Conservation (phyloP, 1,140 invertebrate species). For the Plectus sambesii region DNA sequence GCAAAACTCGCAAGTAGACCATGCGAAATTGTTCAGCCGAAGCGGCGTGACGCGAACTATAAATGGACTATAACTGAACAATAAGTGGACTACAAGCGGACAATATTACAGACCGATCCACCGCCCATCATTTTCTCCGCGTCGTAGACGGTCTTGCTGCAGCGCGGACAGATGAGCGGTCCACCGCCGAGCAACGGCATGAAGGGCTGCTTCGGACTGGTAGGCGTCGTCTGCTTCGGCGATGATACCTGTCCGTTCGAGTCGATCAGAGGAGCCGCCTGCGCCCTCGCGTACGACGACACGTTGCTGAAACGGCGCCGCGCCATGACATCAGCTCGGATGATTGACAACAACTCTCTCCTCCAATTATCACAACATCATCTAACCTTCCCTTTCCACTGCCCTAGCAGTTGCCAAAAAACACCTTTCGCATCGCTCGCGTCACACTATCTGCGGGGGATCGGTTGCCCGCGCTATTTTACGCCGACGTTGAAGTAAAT, state of each 20-base stretch:
- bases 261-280: background rate
- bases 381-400: too few relatives aligned
- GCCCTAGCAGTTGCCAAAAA: too few relatives aligned
- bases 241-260: background rate
- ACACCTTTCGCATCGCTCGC: too few relatives aligned
- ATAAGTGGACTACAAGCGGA: slow-evolving; percentile 10
- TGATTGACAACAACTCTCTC: too few relatives aligned
- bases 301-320: slow-evolving; percentile 3
- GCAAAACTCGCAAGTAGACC: too few relatives aligned
- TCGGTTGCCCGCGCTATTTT: too few relatives aligned
- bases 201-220: background rate
- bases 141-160: slow-evolving; percentile 78
- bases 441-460: too few relatives aligned
- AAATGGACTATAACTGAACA: too few relatives aligned
- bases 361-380: too few relatives aligned
- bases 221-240: background rate
- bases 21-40: too few relatives aligned
- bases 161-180: slow-evolving; percentile 64
- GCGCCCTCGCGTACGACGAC: background rate
- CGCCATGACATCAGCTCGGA: slow-evolving; percentile 1
- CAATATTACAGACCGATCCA: slow-evolving; percentile 55
- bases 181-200: background rate
- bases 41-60: too few relatives aligned
- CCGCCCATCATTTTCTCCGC: slow-evolving; percentile 84
- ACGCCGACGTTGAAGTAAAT: too few relatives aligned